Base-by-base conservation (phyloP, 2,888 invertebrate genomes). In the Eulithis prunata region DNA sequence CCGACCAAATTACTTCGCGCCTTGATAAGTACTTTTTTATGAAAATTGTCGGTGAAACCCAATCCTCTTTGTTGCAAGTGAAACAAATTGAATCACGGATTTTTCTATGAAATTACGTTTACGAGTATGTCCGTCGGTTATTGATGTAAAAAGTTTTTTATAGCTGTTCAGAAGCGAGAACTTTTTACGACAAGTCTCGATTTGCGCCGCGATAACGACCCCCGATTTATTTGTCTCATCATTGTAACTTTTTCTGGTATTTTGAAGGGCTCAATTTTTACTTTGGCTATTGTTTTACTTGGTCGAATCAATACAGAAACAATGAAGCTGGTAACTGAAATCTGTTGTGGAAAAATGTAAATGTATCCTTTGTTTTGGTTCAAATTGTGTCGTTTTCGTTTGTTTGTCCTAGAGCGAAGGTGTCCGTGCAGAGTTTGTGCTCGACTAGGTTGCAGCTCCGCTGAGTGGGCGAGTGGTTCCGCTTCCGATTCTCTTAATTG, bases 401-500 rank as follows among this genome's bases (percentile, higher is more conserved):
- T 62, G 64, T 64, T 66, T 57, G 60, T 62, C 14, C 41, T 14
- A 56, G 63, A 68, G 28, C 13, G 61, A 43, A 46, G 57, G 45
- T 62, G 64, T 36, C 28, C 57, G 47, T 52, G 53, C 58, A 61
- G 61, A 70, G 68, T 58, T 71, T 51, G 69, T 68, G 73, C 75
- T 73, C 69, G 60, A 65, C 74, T 76, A 71, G 72, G 76, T 73
- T 75, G 61, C 28, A 49, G 64, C 74, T 66, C 64, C 71, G 90
- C 89, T 88, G 89, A 90, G 80, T 83, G 80, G 77, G 86, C 88
- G 75, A 82, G 78, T 74, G 85, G 89, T 89, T 88, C 86, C 89
- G 88, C 85, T 83, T 73, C 84, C 84, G 89, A 87, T 87, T 88
- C 85, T 73, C 86, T 86, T 92, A 92, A 92, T 91, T 91, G 91